These are phyloP conservation scores for Andrena camellia DNA, from an alignment of 2,888 invertebrate species.

Conservation along the genomic window DNA sequence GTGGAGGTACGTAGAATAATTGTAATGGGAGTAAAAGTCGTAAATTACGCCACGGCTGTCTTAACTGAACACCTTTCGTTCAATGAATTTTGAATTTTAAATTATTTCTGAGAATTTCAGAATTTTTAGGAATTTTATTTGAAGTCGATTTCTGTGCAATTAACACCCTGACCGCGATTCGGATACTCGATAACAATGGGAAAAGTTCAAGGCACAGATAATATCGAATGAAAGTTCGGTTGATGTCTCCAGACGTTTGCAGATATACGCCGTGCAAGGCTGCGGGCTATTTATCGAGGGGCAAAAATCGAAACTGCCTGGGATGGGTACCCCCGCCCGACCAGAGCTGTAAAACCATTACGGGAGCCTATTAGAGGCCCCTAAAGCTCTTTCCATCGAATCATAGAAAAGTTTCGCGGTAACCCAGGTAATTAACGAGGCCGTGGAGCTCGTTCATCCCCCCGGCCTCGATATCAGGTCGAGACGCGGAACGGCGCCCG, in stretches of 20 bases:
- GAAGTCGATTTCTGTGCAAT: background rate
- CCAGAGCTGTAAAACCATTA: constrained; percentile 74
- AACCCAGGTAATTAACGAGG: constrained; percentile 80
- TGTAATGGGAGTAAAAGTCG: background rate
- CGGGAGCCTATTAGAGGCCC: constrained; percentile 73
- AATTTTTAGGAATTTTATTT: background rate
- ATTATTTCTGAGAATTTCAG: background rate
- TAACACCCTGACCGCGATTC: background rate
- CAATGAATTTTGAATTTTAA: background rate
- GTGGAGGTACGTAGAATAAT: background rate
- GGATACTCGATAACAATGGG: background rate
- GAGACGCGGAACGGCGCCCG: constrained; percentile 57
- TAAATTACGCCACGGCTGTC: background rate
- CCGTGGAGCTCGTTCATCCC: constrained; percentile 76
- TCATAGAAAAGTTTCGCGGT: constrained; percentile 79
- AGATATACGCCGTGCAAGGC: constrained; percentile 6
- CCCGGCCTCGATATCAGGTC: constrained; percentile 70
- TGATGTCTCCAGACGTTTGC: constrained; percentile 24
- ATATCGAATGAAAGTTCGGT: constrained; percentile 30
- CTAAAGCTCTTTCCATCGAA: constrained; percentile 71
- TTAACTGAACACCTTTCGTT: background rate
- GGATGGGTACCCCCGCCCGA: constrained; percentile 22
- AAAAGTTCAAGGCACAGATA: background rate
- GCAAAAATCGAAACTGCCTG: constrained; percentile 62
- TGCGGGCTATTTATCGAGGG: constrained; percentile 60